Conservation (phyloP, 2,888 invertebrate genomes). For the Cryptophagus acutangulus region DNA sequence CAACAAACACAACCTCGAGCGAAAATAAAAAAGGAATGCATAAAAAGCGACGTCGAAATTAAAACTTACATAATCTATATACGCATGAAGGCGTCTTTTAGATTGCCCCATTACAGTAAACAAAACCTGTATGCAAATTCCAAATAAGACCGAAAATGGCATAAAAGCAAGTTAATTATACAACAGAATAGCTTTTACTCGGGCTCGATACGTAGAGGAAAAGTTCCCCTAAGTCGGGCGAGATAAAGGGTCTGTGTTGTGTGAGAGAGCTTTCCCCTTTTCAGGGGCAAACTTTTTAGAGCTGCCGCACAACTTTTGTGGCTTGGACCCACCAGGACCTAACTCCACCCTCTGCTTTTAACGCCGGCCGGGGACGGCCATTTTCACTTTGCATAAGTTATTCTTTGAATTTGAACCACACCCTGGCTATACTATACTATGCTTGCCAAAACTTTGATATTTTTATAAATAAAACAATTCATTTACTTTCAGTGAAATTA, state of each 20-base stretch:
- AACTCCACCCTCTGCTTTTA: conserved; percentile 48
- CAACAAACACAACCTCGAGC: conserved; percentile 14
- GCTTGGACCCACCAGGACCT: conserved; percentile 43
- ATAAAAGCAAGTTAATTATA: conserved; percentile 47
- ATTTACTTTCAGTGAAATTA: background rate
- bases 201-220: conserved; percentile 36
- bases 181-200: conserved; percentile 43
- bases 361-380: conserved; percentile 44
- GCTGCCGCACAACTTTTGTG: conserved; percentile 49
- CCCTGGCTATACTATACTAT: conserved; percentile 31
- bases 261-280: conserved; percentile 31
- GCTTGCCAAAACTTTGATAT: too few relatives aligned
- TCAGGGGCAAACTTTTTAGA: conserved; percentile 46
- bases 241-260: conserved; percentile 40
- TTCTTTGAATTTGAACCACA: conserved; percentile 42
- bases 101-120: conserved; percentile 35
- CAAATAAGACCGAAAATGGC: conserved; percentile 43
- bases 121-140: conserved; percentile 37
- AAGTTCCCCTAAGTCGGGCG: conserved; percentile 36
- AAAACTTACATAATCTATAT: conserved; percentile 41
- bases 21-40: conserved; percentile 2
- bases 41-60: conserved; percentile 28
- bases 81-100: conserved; percentile 42
- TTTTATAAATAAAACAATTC: too few relatives aligned
- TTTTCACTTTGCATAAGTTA: conserved; percentile 50